A percentile compares a stretch with the other conserved stretches of the same genome.
These are phyloP conservation scores for Lamellibrachia columna DNA, from an alignment of 2,888 invertebrate genomes.

Conservation along the genomic window DNA sequence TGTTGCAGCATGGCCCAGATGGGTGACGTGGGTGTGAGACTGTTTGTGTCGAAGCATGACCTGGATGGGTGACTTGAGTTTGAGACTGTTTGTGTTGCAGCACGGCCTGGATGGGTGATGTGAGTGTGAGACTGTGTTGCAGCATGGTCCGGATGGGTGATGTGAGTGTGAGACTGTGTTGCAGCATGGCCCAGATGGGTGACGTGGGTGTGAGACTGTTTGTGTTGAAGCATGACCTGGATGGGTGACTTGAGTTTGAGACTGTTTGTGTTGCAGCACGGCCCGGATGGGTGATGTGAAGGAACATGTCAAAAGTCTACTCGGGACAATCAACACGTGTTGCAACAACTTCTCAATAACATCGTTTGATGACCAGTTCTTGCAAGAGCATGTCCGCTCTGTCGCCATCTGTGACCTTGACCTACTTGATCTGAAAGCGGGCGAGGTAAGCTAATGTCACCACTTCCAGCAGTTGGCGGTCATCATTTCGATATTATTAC, in stretches of 20 bases:
- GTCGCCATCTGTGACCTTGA: conserved; percentile 55
- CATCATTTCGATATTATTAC: background rate
- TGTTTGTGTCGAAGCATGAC: too few relatives aligned
- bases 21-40: too few relatives aligned
- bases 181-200: too few relatives aligned
- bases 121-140: background rate
- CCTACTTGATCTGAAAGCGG: conserved; percentile 38
- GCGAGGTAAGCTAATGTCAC: conserved; percentile 40
- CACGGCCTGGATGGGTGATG: too few relatives aligned
- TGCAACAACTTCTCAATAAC: conserved; percentile 49
- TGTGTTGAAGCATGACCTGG: too few relatives aligned
- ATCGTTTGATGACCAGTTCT: conserved; percentile 54
- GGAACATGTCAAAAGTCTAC: conserved; percentile 48
- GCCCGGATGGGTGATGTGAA: conserved; percentile 46
- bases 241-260: too few relatives aligned
- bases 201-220: too few relatives aligned
- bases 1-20: too few relatives aligned
- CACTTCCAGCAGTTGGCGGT: background rate
- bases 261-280: conserved; percentile 46
- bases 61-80: too few relatives aligned
- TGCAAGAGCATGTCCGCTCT: conserved; percentile 54
- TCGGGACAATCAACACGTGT: conserved; percentile 41
- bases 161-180: too few relatives aligned
- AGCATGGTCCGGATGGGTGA: too few relatives aligned
- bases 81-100: too few relatives aligned